Conservation (phyloP, 2,113 vertebrate genomes). For the Brachypteracias leptosomus region DNA sequence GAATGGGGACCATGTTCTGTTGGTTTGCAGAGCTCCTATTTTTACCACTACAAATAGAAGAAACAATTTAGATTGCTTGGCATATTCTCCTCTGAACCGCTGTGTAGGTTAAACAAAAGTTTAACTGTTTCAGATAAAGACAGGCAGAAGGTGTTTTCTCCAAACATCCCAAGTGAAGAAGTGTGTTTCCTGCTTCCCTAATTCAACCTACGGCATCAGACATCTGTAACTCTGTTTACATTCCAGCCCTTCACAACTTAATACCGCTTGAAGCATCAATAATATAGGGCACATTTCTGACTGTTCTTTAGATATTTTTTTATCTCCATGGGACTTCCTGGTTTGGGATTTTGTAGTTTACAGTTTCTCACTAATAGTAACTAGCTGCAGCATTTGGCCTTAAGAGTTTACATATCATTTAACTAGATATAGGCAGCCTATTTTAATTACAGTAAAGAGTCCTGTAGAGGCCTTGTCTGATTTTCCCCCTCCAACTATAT, state of each 20-base stretch:
- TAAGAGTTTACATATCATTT: slow-evolving; percentile 63
- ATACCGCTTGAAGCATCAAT: slow-evolving; percentile 60
- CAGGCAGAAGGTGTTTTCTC: slow-evolving; percentile 57
- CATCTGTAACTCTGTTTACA: slow-evolving; percentile 65
- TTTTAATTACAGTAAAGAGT: slow-evolving; percentile 56
- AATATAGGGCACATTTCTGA: slow-evolving; percentile 61
- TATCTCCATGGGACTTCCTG: slow-evolving; percentile 65
- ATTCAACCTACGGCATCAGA: slow-evolving; percentile 60
- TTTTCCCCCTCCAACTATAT: slow-evolving; percentile 54
- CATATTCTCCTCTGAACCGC: background rate
- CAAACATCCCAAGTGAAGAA: slow-evolving; percentile 52
- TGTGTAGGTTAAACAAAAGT: slow-evolving; percentile 52
- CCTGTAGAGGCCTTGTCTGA: slow-evolving; percentile 26
- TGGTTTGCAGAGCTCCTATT: background rate
- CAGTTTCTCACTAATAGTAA: slow-evolving; percentile 53
- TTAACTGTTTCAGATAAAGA: slow-evolving; percentile 52
- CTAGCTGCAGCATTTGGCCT: slow-evolving; percentile 61
- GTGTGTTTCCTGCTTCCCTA: slow-evolving; percentile 57
- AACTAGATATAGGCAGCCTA: slow-evolving; percentile 39
- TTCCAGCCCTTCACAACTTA: slow-evolving; percentile 61
- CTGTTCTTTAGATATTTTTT: slow-evolving; percentile 65
- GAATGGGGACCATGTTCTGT: background rate
- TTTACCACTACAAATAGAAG: background rate
- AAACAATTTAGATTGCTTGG: background rate
- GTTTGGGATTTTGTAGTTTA: slow-evolving; percentile 65